Conservation (phyloP, 2,888 invertebrate genomes). For the Eilema sororculum region DNA sequence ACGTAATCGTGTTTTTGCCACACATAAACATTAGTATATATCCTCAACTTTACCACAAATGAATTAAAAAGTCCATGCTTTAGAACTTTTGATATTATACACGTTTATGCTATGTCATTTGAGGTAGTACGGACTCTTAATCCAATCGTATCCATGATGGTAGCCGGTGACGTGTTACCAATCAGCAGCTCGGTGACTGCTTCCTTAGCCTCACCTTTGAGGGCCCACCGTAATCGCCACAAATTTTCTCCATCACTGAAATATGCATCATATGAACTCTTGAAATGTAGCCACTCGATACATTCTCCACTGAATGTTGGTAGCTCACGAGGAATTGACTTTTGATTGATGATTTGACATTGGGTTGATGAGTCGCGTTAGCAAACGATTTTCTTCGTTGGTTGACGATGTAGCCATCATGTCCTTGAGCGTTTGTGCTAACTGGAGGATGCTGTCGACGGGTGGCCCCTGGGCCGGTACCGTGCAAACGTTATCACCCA, state of each 20-base stretch:
- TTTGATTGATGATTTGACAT: too few relatives aligned
- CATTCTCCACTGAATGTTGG: not conserved
- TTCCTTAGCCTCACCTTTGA: slow-evolving; percentile 14
- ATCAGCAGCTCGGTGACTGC: not conserved
- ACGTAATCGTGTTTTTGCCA: too few relatives aligned
- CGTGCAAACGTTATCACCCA: not conserved
- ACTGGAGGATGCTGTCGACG: not conserved
- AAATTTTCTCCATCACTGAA: slow-evolving; percentile 15
- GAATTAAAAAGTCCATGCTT: too few relatives aligned
- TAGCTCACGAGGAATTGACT: not conserved
- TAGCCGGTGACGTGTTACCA: not conserved
- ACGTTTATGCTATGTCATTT: too few relatives aligned
- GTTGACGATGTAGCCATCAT: not conserved
- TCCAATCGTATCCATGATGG: not conserved
- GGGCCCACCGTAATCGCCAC: slow-evolving; percentile 14
- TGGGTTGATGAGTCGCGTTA: too few relatives aligned
- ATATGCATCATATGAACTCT: slow-evolving; percentile 6
- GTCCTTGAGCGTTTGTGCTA: not conserved
- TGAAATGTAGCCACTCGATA: slow-evolving; percentile 3
- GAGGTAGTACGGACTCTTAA: too few relatives aligned
- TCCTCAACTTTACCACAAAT: too few relatives aligned
- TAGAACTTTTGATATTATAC: too few relatives aligned
- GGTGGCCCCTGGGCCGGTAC: not conserved
- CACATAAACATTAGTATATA: too few relatives aligned
- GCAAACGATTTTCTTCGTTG: not conserved